Evolutionary conservation across 2,888 invertebrate genomes (phyloP).

Genomic region (Perithous albicinctus): DNA sequence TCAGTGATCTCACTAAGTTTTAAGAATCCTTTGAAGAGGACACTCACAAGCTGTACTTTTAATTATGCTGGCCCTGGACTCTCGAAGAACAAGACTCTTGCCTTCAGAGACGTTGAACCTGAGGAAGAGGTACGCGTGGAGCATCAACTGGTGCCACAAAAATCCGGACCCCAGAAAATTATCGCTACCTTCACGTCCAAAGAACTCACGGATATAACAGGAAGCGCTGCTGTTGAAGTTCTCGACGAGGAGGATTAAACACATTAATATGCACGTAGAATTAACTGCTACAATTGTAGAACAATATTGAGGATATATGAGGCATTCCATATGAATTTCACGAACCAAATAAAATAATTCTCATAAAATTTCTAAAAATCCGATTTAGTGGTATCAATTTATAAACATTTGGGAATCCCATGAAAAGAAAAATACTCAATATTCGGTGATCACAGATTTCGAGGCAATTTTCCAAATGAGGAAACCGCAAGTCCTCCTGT

Average conservation of each 20-base stretch:
- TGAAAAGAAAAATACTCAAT: too few relatives aligned
- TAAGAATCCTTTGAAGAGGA: conserved; percentile 89
- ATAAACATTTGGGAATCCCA: too few relatives aligned
- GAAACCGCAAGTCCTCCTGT: too few relatives aligned
- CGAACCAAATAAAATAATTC: too few relatives aligned
- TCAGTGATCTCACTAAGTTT: conserved; percentile 87
- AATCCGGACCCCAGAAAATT: conserved; percentile 88
- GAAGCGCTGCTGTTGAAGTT: conserved; percentile 88
- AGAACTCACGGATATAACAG: conserved; percentile 90
- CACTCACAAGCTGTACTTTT: conserved; percentile 89
- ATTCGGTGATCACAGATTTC: too few relatives aligned
- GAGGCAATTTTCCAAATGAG: too few relatives aligned
- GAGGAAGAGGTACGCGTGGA: conserved; percentile 86
- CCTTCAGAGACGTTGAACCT: conserved; percentile 87
- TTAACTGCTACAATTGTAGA: not conserved
- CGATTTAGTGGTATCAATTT: too few relatives aligned
- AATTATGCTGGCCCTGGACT: conserved; percentile 90
- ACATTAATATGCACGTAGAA: conserved; percentile 9
- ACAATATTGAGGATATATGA: too few relatives aligned
- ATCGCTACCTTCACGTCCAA: conserved; percentile 90
- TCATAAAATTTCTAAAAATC: too few relatives aligned
- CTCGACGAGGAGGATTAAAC: conserved; percentile 77
- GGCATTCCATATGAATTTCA: too few relatives aligned
- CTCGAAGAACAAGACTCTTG: conserved; percentile 86
- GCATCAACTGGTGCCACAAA: conserved; percentile 88